Evolutionary conservation across 1,140 invertebrate species (phyloP).

Genomic region (Lasioglossum albipes): DNA sequence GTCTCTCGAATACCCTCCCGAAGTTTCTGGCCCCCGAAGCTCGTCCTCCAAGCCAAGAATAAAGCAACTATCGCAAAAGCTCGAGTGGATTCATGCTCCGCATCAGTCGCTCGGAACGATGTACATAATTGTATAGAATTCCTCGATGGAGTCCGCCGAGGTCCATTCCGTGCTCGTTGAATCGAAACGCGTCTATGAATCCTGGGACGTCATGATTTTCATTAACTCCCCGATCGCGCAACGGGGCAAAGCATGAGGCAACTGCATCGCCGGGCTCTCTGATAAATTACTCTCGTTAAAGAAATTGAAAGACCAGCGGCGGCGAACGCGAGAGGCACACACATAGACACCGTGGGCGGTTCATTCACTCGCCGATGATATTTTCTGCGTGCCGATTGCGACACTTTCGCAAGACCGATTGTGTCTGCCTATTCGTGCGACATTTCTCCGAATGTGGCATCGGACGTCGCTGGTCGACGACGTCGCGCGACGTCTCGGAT

Average conservation of each 20-base stretch:
- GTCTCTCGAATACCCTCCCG: too few species aligned
- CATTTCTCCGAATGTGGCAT: constrained; percentile 1
- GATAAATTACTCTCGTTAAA: constrained; percentile 57
- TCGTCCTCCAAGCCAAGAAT: too few species aligned
- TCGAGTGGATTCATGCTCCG: too few species aligned
- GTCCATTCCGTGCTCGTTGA: background rate
- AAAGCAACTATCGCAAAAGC: too few species aligned
- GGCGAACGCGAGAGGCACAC: background rate
- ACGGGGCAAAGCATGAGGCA: constrained; percentile 24
- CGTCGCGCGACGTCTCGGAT: background rate
- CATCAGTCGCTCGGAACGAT: background rate
- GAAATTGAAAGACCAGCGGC: constrained; percentile 52
- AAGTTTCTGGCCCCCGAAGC: too few species aligned
- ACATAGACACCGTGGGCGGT: constrained; percentile 39
- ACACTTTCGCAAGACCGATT: constrained; percentile 8
- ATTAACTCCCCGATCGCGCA: constrained; percentile 12
- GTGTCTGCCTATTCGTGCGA: background rate
- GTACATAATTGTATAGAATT: background rate
- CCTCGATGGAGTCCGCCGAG: too few species aligned
- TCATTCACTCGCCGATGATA: constrained; percentile 53
- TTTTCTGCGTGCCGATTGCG: constrained; percentile 34
- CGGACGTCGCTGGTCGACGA: background rate
- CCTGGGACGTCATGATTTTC: background rate
- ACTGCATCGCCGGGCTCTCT: constrained; percentile 43
- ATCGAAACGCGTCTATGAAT: background rate